Conservation (phyloP, 2,797 vertebrate genomes). For the Mionectes olivaceus region DNA sequence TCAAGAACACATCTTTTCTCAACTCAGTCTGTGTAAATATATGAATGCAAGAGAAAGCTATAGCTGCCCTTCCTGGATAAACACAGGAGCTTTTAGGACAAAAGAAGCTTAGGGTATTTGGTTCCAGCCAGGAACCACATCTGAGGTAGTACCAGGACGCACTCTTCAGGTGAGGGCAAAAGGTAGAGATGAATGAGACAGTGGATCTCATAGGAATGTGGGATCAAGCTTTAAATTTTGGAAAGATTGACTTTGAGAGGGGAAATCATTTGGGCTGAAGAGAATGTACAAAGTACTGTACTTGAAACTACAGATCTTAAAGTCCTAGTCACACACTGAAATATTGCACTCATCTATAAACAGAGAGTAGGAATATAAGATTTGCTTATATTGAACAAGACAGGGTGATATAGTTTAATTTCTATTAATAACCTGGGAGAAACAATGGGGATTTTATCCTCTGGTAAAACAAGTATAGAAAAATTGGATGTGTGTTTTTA, state of each 20-base stretch:
- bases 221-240: neutral
- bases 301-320: neutral
- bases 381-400: neutral
- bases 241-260: neutral
- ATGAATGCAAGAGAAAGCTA: too few species aligned
- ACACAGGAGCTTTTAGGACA: too few species aligned
- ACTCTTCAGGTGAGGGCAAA: neutral
- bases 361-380: neutral
- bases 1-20: too few species aligned
- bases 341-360: neutral
- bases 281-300: neutral
- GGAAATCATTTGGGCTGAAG: rapidly evolving
- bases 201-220: neutral
- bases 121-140: too few species aligned
- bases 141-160: neutral
- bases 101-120: too few species aligned
- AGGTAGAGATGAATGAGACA: neutral
- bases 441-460: neutral
- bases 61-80: too few species aligned
- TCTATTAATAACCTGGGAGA: neutral
- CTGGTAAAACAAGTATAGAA: neutral
- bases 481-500: neutral
- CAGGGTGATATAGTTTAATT: neutral
- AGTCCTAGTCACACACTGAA: neutral
- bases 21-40: too few species aligned